Evolutionary conservation across 2,888 invertebrate genomes (phyloP).

Genomic region (Sinotaia quadrata): DNA sequence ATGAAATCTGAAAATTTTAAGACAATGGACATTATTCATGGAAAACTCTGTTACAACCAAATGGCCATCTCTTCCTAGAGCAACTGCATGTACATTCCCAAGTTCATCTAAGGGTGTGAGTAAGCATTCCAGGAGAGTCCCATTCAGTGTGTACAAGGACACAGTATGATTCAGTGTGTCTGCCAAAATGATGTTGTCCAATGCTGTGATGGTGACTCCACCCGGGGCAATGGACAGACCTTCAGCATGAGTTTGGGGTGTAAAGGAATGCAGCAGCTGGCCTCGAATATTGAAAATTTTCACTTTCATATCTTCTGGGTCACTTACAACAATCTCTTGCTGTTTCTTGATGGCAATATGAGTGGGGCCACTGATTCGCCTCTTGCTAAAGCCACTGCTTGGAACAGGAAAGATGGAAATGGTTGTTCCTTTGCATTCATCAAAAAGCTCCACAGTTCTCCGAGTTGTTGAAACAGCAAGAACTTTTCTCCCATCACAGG

Average conservation of each 20-base stretch:
- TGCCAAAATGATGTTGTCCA: conserved; percentile 59
- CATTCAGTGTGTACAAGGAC: conserved; percentile 61
- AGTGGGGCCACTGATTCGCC: conserved; percentile 31
- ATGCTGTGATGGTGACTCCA: conserved; percentile 56
- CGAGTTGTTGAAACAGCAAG: conserved; percentile 55
- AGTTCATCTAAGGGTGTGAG: conserved; percentile 60
- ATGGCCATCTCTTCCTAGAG: conserved; percentile 67
- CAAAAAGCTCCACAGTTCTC: conserved; percentile 55
- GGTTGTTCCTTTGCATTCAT: conserved; percentile 36
- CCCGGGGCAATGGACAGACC: conserved; percentile 58
- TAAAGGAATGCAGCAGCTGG: conserved; percentile 51
- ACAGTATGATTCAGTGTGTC: conserved; percentile 65
- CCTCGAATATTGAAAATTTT: conserved; percentile 59
- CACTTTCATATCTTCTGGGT: conserved; percentile 49
- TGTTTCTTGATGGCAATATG: conserved; percentile 53
- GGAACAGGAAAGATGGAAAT: conserved; percentile 37
- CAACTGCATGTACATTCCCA: conserved; percentile 60
- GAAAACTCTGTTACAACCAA: conserved; percentile 62
- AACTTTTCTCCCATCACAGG: conserved; percentile 55
- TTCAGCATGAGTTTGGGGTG: conserved; percentile 46
- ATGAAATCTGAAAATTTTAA: conserved; percentile 66
- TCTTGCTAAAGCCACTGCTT: background rate
- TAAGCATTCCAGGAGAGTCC: conserved; percentile 54
- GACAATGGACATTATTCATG: conserved; percentile 60
- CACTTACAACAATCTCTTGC: conserved; percentile 61